Conservation (phyloP, 2,797 vertebrate genomes). For the Neosilurus hyrtlii region DNA sequence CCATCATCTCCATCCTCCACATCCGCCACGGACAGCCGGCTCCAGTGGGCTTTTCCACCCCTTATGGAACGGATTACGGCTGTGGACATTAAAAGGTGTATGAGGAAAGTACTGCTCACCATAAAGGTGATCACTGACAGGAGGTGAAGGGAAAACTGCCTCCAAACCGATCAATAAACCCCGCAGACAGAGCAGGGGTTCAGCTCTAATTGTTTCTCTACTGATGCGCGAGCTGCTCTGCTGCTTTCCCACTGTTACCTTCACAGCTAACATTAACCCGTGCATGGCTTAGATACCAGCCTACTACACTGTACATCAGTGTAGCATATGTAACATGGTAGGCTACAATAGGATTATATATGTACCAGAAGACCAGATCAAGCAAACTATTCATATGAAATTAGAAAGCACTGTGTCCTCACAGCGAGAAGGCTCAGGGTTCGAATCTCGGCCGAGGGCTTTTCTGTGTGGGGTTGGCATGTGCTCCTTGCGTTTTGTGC, state of each 20-base stretch:
- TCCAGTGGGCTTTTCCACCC: background rate
- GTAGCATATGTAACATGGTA: too few relatives aligned
- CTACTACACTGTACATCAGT: background rate
- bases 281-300: conserved; percentile 14
- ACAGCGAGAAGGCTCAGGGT: too few relatives aligned
- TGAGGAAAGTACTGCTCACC: background rate
- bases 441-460: too few relatives aligned
- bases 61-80: background rate
- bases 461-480: too few relatives aligned
- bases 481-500: too few relatives aligned
- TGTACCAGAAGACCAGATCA: background rate
- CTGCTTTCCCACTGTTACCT: conserved; percentile 36
- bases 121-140: conserved; percentile 7
- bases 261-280: conserved; percentile 52
- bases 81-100: conserved; percentile 4
- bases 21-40: background rate
- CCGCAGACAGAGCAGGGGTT: conserved; percentile 32
- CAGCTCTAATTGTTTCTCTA: conserved; percentile 18
- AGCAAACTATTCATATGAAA: too few relatives aligned
- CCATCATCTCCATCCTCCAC: conserved; percentile 11
- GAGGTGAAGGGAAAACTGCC: background rate
- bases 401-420: too few relatives aligned
- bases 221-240: conserved; percentile 34
- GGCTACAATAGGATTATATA: too few relatives aligned
- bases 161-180: conserved; percentile 38